Conservation (phyloP, 2,888 invertebrate genomes). For the Rotaria socialis region DNA sequence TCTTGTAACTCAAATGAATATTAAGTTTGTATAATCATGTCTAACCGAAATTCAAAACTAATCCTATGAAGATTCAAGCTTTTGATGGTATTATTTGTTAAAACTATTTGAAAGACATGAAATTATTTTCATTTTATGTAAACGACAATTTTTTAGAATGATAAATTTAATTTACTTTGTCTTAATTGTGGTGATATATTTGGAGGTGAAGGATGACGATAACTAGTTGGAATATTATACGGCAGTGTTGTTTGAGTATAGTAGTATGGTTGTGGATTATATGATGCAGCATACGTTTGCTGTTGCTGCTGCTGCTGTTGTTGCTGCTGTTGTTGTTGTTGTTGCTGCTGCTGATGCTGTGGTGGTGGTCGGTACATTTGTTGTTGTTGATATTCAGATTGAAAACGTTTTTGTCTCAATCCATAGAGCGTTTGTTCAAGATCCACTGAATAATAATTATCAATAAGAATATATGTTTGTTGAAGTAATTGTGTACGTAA, state of each 20-base stretch:
- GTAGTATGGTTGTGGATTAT: background rate
- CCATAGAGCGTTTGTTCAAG: conserved; percentile 1
- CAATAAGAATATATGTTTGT: background rate
- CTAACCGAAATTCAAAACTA: background rate
- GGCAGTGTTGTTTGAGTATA: background rate
- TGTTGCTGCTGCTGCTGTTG: background rate
- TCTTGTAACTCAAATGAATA: no score
- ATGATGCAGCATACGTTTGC: background rate
- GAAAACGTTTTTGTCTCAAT: conserved; percentile 3
- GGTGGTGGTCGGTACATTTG: background rate
- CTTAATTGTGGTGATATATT: background rate
- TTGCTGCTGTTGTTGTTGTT: background rate
- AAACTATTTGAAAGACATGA: background rate
- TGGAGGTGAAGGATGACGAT: background rate
- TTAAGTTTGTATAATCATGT: background rate
- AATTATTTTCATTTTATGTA: no score
- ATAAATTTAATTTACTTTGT: background rate
- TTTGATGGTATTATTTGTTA: no score
- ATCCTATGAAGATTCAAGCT: no score
- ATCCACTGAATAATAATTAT: conserved; percentile 12
- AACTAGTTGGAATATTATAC: background rate
- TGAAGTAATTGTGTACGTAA: background rate
- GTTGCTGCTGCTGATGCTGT: background rate
- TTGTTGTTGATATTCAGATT: background rate
- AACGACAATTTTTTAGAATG: no score